Percentiles rank a stretch among this genome's conserved stretches.
These are phyloP conservation scores for Vultur gryphus DNA, from an alignment of 2,797 vertebrate genomes.

Conservation along the genomic window DNA sequence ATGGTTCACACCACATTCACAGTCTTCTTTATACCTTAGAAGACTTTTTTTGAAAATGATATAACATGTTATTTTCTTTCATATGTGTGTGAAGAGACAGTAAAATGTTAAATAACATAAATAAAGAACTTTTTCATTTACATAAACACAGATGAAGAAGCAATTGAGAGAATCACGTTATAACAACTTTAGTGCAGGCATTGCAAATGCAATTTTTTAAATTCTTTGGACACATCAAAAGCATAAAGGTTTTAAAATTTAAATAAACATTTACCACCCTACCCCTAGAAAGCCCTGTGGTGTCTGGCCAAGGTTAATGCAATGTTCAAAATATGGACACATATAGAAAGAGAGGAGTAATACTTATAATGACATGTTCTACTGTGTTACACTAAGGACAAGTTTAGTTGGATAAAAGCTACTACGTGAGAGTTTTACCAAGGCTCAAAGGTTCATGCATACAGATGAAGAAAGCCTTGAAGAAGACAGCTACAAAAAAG, in stretches of 20 bases:
- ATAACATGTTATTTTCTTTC: background rate
- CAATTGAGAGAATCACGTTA: background rate
- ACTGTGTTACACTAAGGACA: background rate
- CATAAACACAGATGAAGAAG: background rate
- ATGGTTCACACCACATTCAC: background rate
- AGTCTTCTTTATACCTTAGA: background rate
- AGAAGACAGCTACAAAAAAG: background rate
- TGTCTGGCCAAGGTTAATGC: background rate
- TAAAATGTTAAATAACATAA: background rate
- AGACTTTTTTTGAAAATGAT: background rate
- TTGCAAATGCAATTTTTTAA: background rate
- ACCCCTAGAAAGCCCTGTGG: background rate
- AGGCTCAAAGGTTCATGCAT: background rate
- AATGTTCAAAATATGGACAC: background rate
- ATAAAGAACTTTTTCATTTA: background rate
- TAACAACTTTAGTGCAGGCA: rapidly evolving
- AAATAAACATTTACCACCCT: background rate
- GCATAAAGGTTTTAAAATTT: background rate
- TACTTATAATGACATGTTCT: background rate
- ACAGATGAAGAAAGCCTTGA: background rate
- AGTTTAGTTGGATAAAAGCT: background rate
- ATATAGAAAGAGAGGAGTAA: background rate
- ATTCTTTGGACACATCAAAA: background rate
- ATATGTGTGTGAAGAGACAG: background rate
- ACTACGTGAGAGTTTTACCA: background rate